Evolutionary conservation across 1,140 invertebrate genomes (phyloP).

Genomic region (Meloidogyne floridensis): DNA sequence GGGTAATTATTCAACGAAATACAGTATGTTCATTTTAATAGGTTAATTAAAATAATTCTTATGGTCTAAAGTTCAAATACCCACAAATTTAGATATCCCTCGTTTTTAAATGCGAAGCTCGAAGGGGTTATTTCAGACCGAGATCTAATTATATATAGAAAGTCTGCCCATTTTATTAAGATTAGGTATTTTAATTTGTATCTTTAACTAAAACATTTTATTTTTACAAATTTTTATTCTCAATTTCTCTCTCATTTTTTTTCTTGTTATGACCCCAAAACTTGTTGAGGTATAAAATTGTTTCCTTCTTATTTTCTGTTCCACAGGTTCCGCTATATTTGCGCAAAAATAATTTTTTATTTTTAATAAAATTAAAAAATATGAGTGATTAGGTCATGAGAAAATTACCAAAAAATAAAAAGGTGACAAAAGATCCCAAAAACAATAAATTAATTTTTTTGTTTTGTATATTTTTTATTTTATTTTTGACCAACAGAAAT

Average conservation of each 20-base stretch:
- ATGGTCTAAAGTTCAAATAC: too few relatives aligned
- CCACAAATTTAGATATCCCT: too few relatives aligned
- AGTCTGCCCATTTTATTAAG: too few relatives aligned
- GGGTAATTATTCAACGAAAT: too few relatives aligned
- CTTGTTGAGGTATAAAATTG: neutral
- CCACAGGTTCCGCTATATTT: neutral
- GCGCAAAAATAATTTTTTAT: conserved; percentile 5
- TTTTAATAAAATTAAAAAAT: neutral
- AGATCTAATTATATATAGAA: too few relatives aligned
- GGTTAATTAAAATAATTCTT: too few relatives aligned
- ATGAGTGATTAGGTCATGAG: neutral
- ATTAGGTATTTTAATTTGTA: too few relatives aligned
- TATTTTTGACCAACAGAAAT: neutral
- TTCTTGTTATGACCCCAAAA: neutral
- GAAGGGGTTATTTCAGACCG: too few relatives aligned
- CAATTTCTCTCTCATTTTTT: neutral
- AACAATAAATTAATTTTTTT: neutral
- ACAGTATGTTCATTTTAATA: too few relatives aligned
- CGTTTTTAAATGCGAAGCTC: too few relatives aligned
- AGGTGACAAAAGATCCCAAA: neutral
- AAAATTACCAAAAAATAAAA: neutral
- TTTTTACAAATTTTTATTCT: too few relatives aligned
- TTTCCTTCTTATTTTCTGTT: neutral
- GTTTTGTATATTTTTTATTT: neutral
- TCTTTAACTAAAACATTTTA: too few relatives aligned